Evolutionary conservation across 2,888 invertebrate species (phyloP), one percentile per base, ranked within the genome.

Genomic region (Drosophila greeni): DNA sequence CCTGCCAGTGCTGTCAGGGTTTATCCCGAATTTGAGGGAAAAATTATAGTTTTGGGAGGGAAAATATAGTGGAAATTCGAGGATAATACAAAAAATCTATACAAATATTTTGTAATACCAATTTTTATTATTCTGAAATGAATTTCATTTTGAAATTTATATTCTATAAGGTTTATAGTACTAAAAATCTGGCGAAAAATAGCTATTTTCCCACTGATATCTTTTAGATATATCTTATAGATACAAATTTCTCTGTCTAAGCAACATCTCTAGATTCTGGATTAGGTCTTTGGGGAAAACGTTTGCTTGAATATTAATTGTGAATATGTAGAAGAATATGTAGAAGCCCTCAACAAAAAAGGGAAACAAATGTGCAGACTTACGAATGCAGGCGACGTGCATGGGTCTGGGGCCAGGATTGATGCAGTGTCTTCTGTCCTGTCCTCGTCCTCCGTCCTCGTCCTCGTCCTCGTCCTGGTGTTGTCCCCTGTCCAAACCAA

Each of bases 261-360:
- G 12, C 26, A 29, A 14, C 18, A 47, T 47, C 45, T 1, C 45
- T 47, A 1, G 3, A 3, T 20, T 20, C 31, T 20, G 45, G 29
- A 31, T 47, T 31, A 26, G 75, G 66, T 36, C 75, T 66, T 70
- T 73, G 62, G 74, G 72, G 68, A 54, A 78, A 81, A 81, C 74
- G 83, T 83, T 81, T 82, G 81, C 85, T 82, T 84, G 82, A 82
- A 82, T 82, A 82, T 82, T 82, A 82, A 82, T 82, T 80, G 85
- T 73, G 59, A 70, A 82, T 81, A 76, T 82, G 75, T 71, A 69
- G 75, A 69, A 39, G n/a, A n/a, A n/a, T n/a, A n/a, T n/a, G n/a
- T n/a, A n/a, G 42, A 31, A 20, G 45, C 45, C 45, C 45, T 47
- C 45, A 47, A 31, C 45, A 47, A 31, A 42, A 57, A 65, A 72